Evolutionary conservation across 2,888 invertebrate genomes (phyloP).

Genomic region (Aleiodes leptofemur): DNA sequence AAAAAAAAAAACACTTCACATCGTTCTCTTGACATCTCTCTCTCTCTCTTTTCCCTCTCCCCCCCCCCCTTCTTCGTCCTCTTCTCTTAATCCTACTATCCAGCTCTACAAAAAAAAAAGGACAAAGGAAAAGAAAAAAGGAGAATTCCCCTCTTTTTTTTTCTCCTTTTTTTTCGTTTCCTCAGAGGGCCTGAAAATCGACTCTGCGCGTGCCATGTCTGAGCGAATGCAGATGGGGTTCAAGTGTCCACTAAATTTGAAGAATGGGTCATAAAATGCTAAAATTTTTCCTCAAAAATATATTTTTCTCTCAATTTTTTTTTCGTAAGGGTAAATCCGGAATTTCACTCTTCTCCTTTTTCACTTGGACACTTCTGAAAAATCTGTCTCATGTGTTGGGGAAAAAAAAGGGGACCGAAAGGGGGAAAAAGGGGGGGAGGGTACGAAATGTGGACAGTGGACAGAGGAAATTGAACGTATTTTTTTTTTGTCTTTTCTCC

Average conservation of each 20-base stretch:
- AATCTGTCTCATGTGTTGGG: background rate
- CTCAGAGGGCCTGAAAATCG: slow-evolving; percentile 10
- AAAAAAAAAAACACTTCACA: slow-evolving; percentile 2
- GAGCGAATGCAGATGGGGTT: slow-evolving; percentile 27
- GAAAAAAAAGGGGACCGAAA: background rate
- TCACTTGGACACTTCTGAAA: background rate
- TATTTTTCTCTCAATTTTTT: slow-evolving; percentile 12
- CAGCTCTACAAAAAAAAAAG: background rate
- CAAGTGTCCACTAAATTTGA: slow-evolving; percentile 17
- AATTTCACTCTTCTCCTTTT: background rate
- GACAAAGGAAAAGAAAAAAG: slow-evolving; percentile 26
- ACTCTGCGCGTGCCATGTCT: slow-evolving; percentile 11
- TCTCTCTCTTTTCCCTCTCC: background rate
- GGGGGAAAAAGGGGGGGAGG: background rate
- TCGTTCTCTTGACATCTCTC: background rate
- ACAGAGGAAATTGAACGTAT: slow-evolving; percentile 10
- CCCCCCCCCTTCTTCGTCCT: background rate
- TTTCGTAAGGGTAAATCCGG: background rate
- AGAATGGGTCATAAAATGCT: slow-evolving; percentile 14
- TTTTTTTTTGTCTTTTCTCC: slow-evolving; percentile 21
- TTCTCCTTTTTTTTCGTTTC: background rate
- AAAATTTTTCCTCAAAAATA: slow-evolving; percentile 6
- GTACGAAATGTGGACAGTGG: background rate
- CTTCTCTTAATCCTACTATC: too few species aligned
- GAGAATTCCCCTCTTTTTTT: slow-evolving; percentile 15